Conservation (phyloP, 2,888 invertebrate species). For the Trilocha varians region DNA sequence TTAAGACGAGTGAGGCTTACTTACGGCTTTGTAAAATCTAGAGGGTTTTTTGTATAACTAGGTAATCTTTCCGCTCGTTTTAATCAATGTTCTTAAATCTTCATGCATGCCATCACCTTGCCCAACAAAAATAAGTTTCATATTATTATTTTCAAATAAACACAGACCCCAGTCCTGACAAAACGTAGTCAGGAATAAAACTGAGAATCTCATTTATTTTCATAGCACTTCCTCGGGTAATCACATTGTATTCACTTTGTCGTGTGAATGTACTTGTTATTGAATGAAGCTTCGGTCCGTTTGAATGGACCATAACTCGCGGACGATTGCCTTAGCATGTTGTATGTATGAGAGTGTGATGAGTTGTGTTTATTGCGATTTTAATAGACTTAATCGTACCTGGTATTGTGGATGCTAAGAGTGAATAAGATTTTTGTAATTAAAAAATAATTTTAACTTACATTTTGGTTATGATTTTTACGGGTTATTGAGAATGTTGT, state of each 20-base stretch:
- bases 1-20: too few relatives aligned
- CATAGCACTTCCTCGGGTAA: slow-evolving; percentile 41
- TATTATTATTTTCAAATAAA: too few relatives aligned
- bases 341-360: slow-evolving; percentile 3
- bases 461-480: too few relatives aligned
- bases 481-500: too few relatives aligned
- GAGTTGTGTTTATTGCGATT: neutral
- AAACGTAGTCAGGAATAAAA: slow-evolving; percentile 15
- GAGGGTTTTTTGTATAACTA: too few relatives aligned
- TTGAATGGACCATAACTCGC: slow-evolving; percentile 62
- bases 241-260: slow-evolving; percentile 47
- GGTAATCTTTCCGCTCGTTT: too few relatives aligned
- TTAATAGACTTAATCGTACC: neutral
- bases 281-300: slow-evolving; percentile 47
- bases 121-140: too few relatives aligned
- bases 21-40: too few relatives aligned
- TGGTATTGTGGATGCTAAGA: neutral
- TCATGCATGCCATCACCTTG: too few relatives aligned
- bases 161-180: neutral
- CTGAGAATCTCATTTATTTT: slow-evolving; percentile 55
- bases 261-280: slow-evolving; percentile 20
- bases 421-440: too few relatives aligned
- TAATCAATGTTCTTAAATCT: too few relatives aligned
- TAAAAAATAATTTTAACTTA: too few relatives aligned
- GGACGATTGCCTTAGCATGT: slow-evolving; percentile 15